These are phyloP conservation scores for Labroides dimidiatus DNA, from an alignment of 2,797 vertebrate genomes.

Conservation along the genomic window DNA sequence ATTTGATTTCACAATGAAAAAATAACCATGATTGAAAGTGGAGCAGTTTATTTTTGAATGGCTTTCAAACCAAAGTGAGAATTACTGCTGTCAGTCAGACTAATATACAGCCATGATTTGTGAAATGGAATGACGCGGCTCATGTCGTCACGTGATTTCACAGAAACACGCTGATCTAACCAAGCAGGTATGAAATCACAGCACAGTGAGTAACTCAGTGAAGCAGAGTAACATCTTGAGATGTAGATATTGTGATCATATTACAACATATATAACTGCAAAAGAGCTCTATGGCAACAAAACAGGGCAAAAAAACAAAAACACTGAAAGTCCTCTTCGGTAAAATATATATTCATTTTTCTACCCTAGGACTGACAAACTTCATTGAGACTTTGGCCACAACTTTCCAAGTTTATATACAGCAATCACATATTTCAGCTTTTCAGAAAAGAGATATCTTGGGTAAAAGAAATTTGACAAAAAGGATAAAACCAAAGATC, in stretches of 20 bases:
- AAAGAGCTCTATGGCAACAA: constrained; percentile 1
- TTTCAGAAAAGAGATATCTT: too few relatives aligned
- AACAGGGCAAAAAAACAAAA: constrained; percentile 9
- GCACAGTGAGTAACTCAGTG: constrained; percentile 6
- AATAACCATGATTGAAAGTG: constrained; percentile 42
- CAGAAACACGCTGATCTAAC: constrained; percentile 29
- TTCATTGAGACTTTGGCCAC: constrained; percentile 22
- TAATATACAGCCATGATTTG: constrained; percentile 39
- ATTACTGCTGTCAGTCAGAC: constrained; percentile 56
- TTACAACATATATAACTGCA: constrained; percentile 13
- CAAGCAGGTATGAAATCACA: constrained; percentile 36
- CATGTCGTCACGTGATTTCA: constrained; percentile 43
- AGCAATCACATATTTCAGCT: too few relatives aligned
- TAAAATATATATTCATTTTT: background rate
- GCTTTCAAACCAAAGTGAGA: constrained; percentile 57
- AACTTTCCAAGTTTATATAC: background rate
- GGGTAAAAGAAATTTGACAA: too few relatives aligned
- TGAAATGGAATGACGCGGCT: constrained; percentile 35
- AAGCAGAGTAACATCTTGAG: constrained; percentile 5
- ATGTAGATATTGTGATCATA: constrained; percentile 31
- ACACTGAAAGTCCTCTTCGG: too few relatives aligned
- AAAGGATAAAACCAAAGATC: too few relatives aligned
- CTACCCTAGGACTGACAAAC: background rate
- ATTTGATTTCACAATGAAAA: constrained; percentile 49
- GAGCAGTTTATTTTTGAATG: constrained; percentile 55